Evolutionary conservation across 30 jellyfish, hydroid and myxozoan genomes (phyloP), one percentile per base, ranked within the genome.

Genomic region (Nemopilema nomurai): DNA sequence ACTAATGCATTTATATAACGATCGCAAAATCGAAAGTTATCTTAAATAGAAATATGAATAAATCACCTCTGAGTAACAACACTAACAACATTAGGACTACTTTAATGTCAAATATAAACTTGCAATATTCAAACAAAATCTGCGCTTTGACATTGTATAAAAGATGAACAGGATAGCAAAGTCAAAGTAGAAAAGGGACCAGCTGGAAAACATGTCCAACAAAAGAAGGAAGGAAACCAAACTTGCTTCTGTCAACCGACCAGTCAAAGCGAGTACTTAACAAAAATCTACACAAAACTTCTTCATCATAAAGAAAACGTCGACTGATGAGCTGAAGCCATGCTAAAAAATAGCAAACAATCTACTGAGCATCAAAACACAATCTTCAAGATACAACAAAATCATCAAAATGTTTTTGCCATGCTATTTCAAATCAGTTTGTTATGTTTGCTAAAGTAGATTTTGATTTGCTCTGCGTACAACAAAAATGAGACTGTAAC

Each of bases 11-110:
- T 80, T 80, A 80, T 63, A 67, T 68, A 80, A 80, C 89, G 30
- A 80, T 80, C 89, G 81, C 49, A 49, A 80, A 80, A 80, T 80
- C 81, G 89, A 80, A 25, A 66, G 76, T 80, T 63, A 80, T 68
- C 64, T 80, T 80, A 80, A 80, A 80, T 80, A 80, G 69, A 73
- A 64, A 41, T 73, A 41, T 73, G 68, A 31, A 73, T 31, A 30
- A 73, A 73, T 73, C 83, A 73, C 50, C 68, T 73, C 33, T 73
- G 23, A 13, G 26, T 13, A 13, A 41, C 57, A 41, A 31, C 8
- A 73, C 83, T 73, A 31, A 73, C 83, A n/a, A 66, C 33, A 41
- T 73, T 67, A 73, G 33, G 51, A 73, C 83, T 73, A 64, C 33
- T 31, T 25, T 73, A 69, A 73, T 33, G 83, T 73, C 32, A 73